Conservation (phyloP, 1,140 invertebrate species). For the Goniozus legneri region DNA sequence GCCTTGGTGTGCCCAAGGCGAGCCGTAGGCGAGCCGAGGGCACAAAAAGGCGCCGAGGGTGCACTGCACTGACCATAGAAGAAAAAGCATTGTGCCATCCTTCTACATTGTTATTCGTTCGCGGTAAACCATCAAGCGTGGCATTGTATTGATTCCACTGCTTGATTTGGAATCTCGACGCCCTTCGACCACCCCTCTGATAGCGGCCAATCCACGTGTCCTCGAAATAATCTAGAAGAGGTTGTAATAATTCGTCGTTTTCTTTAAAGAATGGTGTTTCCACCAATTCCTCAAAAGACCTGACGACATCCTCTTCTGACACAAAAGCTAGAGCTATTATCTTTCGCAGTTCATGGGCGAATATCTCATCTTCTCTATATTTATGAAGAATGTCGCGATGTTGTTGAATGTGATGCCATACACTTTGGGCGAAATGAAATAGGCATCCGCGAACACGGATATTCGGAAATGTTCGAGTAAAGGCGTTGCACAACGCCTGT, state of each 20-base stretch:
- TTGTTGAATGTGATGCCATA: conserved; percentile 14
- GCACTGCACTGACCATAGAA: not conserved
- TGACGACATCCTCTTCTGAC: not conserved
- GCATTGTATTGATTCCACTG: not conserved
- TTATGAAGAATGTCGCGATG: not conserved
- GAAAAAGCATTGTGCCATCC: not conserved
- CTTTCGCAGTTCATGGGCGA: not conserved
- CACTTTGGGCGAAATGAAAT: conserved; percentile 15
- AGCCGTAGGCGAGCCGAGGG: too few relatives aligned
- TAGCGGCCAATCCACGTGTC: not conserved
- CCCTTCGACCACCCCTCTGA: not conserved
- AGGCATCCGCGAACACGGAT: conserved; percentile 13
- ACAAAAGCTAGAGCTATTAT: not conserved
- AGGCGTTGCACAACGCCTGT: conserved; percentile 8
- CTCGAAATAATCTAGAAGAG: not conserved
- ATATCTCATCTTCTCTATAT: conserved; percentile 10
- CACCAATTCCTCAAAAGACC: not conserved
- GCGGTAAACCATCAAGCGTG: not conserved
- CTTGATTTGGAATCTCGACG: not conserved
- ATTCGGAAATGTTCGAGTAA: conserved; percentile 1
- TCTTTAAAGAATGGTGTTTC: not conserved
- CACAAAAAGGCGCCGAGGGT: too few relatives aligned
- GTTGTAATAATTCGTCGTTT: not conserved
- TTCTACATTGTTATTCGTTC: not conserved
- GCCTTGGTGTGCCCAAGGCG: too few relatives aligned